Base-by-base conservation (phyloP, 2,113 vertebrate genomes). In the Leptosomus discolor region DNA sequence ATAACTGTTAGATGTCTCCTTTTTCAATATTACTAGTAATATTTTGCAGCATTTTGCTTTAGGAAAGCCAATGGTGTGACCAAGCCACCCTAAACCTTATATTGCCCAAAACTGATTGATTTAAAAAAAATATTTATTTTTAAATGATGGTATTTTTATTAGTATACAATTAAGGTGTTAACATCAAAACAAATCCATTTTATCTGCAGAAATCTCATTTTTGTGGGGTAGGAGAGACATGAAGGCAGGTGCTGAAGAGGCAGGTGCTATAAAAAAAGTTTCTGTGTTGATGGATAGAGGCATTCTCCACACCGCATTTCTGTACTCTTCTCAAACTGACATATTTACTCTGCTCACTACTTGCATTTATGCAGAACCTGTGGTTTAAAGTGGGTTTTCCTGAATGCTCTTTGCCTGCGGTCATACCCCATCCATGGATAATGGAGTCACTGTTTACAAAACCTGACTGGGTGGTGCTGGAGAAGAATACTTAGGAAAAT, bases 91-190 rank as follows among this genome's bases (percentile, higher is more conserved):
- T 32, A 58, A 79, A 37, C 4, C 11, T 61, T 21, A 12, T 4
- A 3, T 65, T 88, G 80, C 16, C 24, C 36, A 43, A 83, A 70
- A 21, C 4, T 0, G 1, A 19, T 56, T 2, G 1, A 7, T 53
- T 63, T 73, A 24, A 15, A 0, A 9, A 29, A 39, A 5, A 36
- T 29, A 12, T 63, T 63, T 32, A 20, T 58, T 90, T 53, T 36
- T 9, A 70, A 86, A 34, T 34, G 12, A 13, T 13, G 45, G 6
- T 34, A 17, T 46, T 65, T 30, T 39, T 61, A 48, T 79, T 60
- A 57, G 18, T 69, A 36, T 9, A 9, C 16, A 51, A 12, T 68
- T 67, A 32, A 84, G 14, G 43, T 48, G 50, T 56, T 84, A 71
- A n/a, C 19, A 19, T 67, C 20, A 64, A 77, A 91, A 8, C 8